Evolutionary conservation across 2,113 vertebrate species (phyloP), one percentile per base, ranked within the genome.

Genomic region (Esox niger): DNA sequence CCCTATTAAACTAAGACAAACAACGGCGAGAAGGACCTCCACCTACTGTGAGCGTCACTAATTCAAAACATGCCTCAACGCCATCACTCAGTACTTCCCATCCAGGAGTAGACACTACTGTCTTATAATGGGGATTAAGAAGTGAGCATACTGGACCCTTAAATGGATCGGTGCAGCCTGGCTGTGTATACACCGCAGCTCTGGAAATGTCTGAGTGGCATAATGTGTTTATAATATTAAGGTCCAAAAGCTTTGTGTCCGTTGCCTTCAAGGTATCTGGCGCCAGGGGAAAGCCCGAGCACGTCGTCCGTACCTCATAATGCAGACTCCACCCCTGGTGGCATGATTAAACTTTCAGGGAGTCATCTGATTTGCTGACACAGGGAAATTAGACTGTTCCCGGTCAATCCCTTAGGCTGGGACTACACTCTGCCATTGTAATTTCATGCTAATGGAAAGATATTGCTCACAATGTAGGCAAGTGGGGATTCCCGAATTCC

Each of bases 371-470:
- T 85, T 82, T 75, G 60, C 81, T 35, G 74, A 77, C 70, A 72
- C 76, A 82, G 57, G 32, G 66, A 86, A 84, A 85, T 87, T 83
- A 84, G 71, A 72, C 62, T 79, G 75, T 84, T 87, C 80, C 69
- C 73, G 72, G 73, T 62, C 82, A 75, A 79, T 85, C 81, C 74
- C 75, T 81, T 70, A 79, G 79, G 80, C 84, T 63, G 73, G 72
- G 62, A 69, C 77, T 30, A 70, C 69, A 69, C 70, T 81, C 64
- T 60, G 6, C 76, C 74, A 80, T 83, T 85, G 72, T 79, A 75
- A 86, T 85, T 71, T 80, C 77, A 87, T 85, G 81, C 73, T 87
- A 86, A 87, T 81, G 72, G 69, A 75, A 70, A 23, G 62, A 79
- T 84, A 84, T 80, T 71, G 56, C 75, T 79, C 68, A 74, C 73